phyloP scores from a whole-genome alignment of 1,140 invertebrate genomes.

The Himalopsyche phryganea region DNA sequence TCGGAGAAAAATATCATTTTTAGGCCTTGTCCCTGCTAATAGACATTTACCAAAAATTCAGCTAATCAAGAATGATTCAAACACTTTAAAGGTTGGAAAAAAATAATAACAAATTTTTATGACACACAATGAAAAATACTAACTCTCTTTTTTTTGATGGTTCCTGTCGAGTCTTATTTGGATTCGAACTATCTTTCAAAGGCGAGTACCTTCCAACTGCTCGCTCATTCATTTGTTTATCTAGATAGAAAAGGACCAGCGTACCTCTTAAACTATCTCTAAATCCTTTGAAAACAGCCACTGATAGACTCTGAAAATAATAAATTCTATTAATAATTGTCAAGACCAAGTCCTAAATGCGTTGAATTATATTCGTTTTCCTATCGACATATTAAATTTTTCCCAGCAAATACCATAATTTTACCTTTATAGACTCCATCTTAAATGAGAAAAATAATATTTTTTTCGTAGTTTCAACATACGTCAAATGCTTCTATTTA shows the following conservation, averaged over 20 bases:
- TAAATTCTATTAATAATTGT: not conserved
- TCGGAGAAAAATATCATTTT: too few relatives aligned
- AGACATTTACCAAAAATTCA: too few relatives aligned
- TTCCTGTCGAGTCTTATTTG: constrained; percentile 49
- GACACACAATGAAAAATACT: too few relatives aligned
- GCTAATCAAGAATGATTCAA: too few relatives aligned
- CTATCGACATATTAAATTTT: not conserved
- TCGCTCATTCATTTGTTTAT: constrained; percentile 66
- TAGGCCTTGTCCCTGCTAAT: too few relatives aligned
- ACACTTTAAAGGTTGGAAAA: too few relatives aligned
- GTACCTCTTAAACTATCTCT: constrained; percentile 68
- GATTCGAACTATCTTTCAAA: constrained; percentile 43
- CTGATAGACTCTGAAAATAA: constrained; percentile 58
- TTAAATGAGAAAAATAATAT: not conserved
- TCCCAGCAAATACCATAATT: not conserved
- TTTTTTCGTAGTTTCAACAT: constrained; percentile 1
- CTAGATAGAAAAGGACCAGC: constrained; percentile 65
- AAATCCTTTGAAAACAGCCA: constrained; percentile 62
- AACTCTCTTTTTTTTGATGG: constrained; percentile 53
- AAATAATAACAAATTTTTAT: too few relatives aligned
- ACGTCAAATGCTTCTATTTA: constrained; percentile 15
- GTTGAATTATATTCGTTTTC: not conserved
- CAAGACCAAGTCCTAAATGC: not conserved
- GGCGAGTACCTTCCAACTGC: constrained; percentile 52
- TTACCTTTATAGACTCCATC: constrained; percentile 23